Conservation (phyloP, 2,888 invertebrate species). For the Ophioninae sp. region DNA sequence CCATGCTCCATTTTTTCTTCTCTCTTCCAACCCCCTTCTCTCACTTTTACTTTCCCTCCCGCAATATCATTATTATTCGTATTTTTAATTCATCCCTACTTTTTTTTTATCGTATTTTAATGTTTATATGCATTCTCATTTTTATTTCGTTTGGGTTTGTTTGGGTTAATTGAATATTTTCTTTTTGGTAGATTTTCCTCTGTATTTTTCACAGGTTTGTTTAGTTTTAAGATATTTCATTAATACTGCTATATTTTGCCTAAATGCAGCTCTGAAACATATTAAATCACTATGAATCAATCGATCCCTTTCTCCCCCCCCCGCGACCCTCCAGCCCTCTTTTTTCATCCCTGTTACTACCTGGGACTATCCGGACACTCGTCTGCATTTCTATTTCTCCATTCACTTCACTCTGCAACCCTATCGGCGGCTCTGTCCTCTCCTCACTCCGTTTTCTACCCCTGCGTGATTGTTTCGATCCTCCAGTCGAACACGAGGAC, state of each 20-base stretch:
- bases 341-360: slow-evolving; percentile 1
- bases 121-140: too few species aligned
- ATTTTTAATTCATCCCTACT: too few species aligned
- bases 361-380: slow-evolving; percentile 2
- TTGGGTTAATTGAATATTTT: too few species aligned
- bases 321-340: slow-evolving; percentile 17
- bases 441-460: neutral
- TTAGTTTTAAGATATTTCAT: too few species aligned
- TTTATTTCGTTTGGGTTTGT: too few species aligned
- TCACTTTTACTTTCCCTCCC: neutral
- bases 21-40: slow-evolving; percentile 24
- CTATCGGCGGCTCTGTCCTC: slow-evolving; percentile 10
- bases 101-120: slow-evolving; percentile 5
- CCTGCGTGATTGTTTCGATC: slow-evolving; percentile 2
- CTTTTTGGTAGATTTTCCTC: too few species aligned
- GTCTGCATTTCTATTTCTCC: neutral
- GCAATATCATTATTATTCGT: slow-evolving; percentile 1
- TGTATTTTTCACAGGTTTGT: too few species aligned
- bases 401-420: neutral
- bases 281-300: too few species aligned
- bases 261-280: too few species aligned
- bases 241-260: too few species aligned
- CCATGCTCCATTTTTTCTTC: neutral
- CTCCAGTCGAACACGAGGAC: neutral
- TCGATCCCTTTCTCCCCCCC: neutral